These are phyloP conservation scores for Dendrophyllia cribrosa DNA, from an alignment of 64 coral and sea anemone species.

Conservation along the genomic window DNA sequence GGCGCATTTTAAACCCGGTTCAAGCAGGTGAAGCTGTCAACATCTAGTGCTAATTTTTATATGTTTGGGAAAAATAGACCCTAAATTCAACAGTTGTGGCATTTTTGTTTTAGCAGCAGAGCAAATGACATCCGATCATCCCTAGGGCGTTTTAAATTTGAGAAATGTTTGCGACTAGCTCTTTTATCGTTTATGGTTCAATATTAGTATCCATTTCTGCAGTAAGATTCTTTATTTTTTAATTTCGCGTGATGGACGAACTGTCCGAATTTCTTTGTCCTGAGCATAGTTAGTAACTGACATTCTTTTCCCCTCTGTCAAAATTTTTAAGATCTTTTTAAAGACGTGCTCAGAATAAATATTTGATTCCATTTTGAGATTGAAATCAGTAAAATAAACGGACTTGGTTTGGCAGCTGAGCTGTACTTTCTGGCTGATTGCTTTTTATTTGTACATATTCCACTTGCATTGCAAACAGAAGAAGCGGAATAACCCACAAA, in stretches of 20 bases:
- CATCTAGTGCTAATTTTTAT: background rate
- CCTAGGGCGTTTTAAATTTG: background rate
- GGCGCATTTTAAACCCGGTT: background rate
- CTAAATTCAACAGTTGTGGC: background rate
- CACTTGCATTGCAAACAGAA: background rate
- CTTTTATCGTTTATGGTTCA: no score
- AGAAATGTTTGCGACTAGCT: background rate
- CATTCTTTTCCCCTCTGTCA: background rate
- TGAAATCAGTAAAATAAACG: background rate
- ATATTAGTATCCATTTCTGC: no score
- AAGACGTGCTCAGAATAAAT: background rate
- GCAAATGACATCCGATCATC: background rate
- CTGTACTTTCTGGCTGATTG: background rate
- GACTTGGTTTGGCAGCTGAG: background rate
- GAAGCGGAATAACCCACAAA: background rate
- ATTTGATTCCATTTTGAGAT: slow-evolving; percentile 6
- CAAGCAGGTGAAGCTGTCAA: background rate
- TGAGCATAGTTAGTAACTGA: no score
- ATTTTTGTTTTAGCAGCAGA: background rate
- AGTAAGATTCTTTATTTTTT: background rate
- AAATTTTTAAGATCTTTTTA: no score
- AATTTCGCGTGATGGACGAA: background rate
- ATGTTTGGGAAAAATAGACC: background rate
- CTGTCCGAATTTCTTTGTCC: background rate
- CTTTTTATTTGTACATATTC: background rate